Percentiles rank a stretch among this genome's conserved stretches.
phyloP scores from a whole-genome alignment of 2,888 invertebrate genomes.

The Limnephilus marmoratus region DNA sequence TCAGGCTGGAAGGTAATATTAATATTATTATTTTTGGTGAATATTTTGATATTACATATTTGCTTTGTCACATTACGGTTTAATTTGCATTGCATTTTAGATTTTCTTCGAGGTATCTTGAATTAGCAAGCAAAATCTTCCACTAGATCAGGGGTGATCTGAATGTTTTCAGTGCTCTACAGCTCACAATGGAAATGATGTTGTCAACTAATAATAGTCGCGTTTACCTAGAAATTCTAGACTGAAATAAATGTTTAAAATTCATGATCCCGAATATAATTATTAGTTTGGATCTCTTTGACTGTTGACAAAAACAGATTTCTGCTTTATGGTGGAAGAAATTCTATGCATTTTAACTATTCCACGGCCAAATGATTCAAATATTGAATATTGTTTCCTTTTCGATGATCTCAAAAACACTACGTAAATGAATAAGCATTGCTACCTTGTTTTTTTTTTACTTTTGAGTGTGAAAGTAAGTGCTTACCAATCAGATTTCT shows the following conservation, averaged over 20 bases:
- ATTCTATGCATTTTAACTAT: neutral
- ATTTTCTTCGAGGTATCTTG: neutral
- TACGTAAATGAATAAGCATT: neutral
- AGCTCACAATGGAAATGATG: neutral
- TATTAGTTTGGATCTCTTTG: neutral
- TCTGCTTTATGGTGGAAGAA: neutral
- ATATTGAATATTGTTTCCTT: neutral
- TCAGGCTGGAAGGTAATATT: constrained; percentile 74
- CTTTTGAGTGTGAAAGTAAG: neutral
- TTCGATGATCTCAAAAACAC: neutral
- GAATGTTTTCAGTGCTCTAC: neutral
- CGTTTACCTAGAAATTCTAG: neutral
- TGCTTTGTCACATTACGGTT: neutral
- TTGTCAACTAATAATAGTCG: neutral
- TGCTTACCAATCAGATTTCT: neutral
- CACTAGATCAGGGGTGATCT: neutral
- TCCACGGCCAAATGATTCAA: neutral
- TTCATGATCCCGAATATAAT: neutral
- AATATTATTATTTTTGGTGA: neutral
- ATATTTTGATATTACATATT: neutral
- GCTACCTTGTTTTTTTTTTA: neutral
- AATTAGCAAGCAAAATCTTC: neutral
- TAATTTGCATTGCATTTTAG: neutral
- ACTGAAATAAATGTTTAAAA: neutral
- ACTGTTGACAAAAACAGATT: neutral